Evolutionary conservation across 2,888 invertebrate species (phyloP), one percentile per base, ranked within the genome.

Genomic region (Drosophila pseudotakahashii): DNA sequence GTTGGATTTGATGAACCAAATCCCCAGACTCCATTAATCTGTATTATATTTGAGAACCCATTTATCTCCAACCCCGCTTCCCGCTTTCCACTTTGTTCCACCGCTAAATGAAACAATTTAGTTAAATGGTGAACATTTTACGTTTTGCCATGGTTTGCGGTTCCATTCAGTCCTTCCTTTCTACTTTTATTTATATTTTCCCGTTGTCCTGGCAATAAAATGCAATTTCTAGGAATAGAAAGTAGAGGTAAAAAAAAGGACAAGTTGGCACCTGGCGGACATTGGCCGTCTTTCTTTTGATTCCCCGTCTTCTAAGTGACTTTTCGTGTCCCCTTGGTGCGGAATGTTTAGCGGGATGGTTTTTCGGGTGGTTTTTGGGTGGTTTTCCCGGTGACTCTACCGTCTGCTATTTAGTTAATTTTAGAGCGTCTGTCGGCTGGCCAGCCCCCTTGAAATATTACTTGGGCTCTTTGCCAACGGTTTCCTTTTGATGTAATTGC

Each of bases 401-500:
- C 19, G 19, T 19, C 19, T 59, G 78, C 81, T 74, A 73, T 83
- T 80, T 78, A 83, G 81, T 80, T 81, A 86, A 86, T 81, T 80
- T 83, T 76, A 68, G 68, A 76, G 61, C 63, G 69, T 67, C 71
- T 55, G 39, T 59, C 53, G 36, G 23, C 73, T 48, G 36, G 23
- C 73, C 51, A 50, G 23, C 13, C 57, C 60, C 67, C 54, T 73
- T 73, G 78, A 70, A 79, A 84, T 81, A 81, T 84, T 54, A 66
- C 73, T 68, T 66, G 71, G 73, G 61, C 58, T 48, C 47, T 45
- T 13, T 60, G 52, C 72, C 52, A 66, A 67, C 76, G 73, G 68
- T 79, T 84, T 80, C 63, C 82, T 84, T 82, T 82, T 82, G 82
- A 82, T 81, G 84, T 82, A 86, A 81, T 78, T 78, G 79, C 76